phyloP scores from a whole-genome alignment of 2,797 vertebrate genomes.

The Myoxocephalus aenaeus region DNA sequence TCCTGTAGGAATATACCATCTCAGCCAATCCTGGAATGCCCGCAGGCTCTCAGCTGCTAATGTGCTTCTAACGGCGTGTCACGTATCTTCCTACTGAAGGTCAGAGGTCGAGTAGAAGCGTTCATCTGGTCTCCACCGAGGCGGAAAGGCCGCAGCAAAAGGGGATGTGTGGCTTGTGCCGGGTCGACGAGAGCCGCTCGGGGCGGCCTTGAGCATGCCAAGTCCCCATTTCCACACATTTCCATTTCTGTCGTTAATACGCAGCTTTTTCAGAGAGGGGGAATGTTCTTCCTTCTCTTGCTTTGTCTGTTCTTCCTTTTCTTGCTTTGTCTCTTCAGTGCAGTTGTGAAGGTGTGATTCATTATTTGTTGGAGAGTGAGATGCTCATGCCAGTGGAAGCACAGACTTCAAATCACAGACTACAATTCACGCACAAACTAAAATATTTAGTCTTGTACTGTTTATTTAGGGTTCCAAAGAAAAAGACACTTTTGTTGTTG shows the following conservation, averaged over 20 bases:
- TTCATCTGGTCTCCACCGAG: constrained; percentile 62
- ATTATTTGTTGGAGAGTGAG: background rate
- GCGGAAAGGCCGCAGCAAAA: constrained; percentile 37
- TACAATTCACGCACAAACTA: background rate
- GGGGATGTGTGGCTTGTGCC: constrained; percentile 53
- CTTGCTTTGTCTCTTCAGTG: background rate
- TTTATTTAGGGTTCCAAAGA: too few species aligned
- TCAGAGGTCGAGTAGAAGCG: constrained; percentile 71
- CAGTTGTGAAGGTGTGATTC: constrained; percentile 15
- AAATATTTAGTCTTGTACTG: too few species aligned
- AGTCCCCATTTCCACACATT: constrained; percentile 6
- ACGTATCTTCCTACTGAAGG: constrained; percentile 68
- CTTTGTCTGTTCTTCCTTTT: constrained; percentile 7
- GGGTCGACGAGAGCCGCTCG: constrained; percentile 16
- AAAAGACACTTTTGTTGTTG: background rate
- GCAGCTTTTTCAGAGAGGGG: constrained; percentile 21
- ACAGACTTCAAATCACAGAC: background rate
- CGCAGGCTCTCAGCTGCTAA: constrained; percentile 77
- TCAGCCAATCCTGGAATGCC: constrained; percentile 67
- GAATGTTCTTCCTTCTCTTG: constrained; percentile 18
- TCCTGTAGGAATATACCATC: constrained; percentile 74
- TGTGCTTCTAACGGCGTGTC: constrained; percentile 66
- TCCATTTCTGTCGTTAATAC: constrained; percentile 33
- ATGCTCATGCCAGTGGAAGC: background rate
- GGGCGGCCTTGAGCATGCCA: constrained; percentile 28